Evolutionary conservation across 2,888 invertebrate species (phyloP).

Genomic region (Acleris literana): DNA sequence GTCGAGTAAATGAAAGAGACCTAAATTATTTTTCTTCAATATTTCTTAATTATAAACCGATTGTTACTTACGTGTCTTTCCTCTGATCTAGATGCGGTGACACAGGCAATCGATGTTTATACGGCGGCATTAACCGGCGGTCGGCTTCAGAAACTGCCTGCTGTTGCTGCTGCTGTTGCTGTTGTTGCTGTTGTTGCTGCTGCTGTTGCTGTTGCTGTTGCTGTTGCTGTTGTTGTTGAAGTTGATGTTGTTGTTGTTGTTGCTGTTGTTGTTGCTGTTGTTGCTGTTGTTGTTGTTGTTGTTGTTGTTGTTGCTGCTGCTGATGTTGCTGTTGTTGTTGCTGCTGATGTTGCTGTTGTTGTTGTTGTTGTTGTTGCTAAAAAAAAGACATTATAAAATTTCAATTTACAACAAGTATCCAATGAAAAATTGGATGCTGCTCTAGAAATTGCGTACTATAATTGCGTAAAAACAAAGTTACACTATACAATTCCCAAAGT

Average conservation of each 20-base stretch:
- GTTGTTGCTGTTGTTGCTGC: constrained; percentile 42
- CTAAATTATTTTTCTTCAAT: neutral
- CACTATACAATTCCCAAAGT: too few species aligned
- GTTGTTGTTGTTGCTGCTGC: constrained; percentile 49
- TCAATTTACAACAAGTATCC: too few species aligned
- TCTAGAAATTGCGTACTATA: too few species aligned
- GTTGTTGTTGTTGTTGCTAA: constrained; percentile 43
- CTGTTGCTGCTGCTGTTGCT: constrained; percentile 44
- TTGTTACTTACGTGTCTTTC: constrained; percentile 57
- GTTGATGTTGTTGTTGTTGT: constrained; percentile 47
- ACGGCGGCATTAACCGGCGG: constrained; percentile 41
- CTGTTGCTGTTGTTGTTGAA: constrained; percentile 53
- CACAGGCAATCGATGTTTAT: constrained; percentile 36
- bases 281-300: constrained; percentile 50
- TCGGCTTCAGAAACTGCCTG: constrained; percentile 49
- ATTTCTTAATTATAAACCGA: neutral
- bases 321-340: constrained; percentile 44
- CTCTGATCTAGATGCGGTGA: constrained; percentile 41
- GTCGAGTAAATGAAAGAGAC: too few species aligned
- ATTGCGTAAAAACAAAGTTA: too few species aligned
- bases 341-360: constrained; percentile 50
- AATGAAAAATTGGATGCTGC: too few species aligned
- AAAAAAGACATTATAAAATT: neutral
- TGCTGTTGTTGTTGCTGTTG: constrained; percentile 46
- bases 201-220: constrained; percentile 48